Conservation (phyloP, 2,888 invertebrate species). For the Drosophila austrosaltans region DNA sequence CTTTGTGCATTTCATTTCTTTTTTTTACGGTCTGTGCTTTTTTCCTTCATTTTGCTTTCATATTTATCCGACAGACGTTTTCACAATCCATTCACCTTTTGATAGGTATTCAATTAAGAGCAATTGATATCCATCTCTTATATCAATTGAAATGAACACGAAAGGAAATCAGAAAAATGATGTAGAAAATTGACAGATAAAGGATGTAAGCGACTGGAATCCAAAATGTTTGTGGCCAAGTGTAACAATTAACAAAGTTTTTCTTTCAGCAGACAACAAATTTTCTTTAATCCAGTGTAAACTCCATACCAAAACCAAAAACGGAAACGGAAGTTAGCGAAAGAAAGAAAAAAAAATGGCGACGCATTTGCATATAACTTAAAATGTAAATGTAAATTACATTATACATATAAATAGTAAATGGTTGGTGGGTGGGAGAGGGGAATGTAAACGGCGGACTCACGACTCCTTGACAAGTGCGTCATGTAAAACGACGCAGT, state of each 20-base stretch:
- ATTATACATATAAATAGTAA: not conserved
- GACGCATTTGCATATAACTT: slow-evolving; percentile 28
- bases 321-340: slow-evolving; percentile 52
- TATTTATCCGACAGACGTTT: not conserved
- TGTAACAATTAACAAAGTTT: slow-evolving; percentile 50
- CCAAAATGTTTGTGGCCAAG: not conserved
- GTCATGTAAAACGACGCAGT: slow-evolving; percentile 39
- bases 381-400: slow-evolving; percentile 17
- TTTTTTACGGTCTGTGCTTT: not conserved
- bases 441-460: not conserved
- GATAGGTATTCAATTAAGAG: slow-evolving; percentile 1
- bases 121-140: not conserved
- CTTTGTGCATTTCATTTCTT: not conserved
- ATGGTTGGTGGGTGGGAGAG: no score
- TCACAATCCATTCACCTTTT: not conserved
- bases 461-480: slow-evolving; percentile 43
- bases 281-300: slow-evolving; percentile 9
- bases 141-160: not conserved
- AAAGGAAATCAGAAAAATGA: not conserved
- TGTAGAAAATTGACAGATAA: not conserved
- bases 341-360: not conserved
- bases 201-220: slow-evolving; percentile 1
- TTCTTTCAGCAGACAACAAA: not conserved
- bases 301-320: slow-evolving; percentile 24
- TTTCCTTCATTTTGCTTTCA: not conserved